These are phyloP conservation scores for Malthinus flaveolus DNA, from an alignment of 2,888 invertebrate species.

Conservation along the genomic window DNA sequence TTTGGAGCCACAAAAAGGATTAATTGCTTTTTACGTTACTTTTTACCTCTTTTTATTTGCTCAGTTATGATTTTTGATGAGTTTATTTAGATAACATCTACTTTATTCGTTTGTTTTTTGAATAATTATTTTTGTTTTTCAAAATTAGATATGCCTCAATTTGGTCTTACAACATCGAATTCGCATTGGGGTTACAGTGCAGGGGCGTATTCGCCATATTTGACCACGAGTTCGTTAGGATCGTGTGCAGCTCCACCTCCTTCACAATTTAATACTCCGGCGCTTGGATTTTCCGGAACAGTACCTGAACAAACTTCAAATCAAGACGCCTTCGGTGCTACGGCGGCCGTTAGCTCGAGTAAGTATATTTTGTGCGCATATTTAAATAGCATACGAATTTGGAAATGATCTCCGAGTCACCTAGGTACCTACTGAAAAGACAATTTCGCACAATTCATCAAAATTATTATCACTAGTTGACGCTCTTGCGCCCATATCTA, in stretches of 20 bases:
- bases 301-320: slow-evolving; percentile 65
- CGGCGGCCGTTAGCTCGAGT: slow-evolving; percentile 51
- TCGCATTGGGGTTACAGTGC: slow-evolving; percentile 89
- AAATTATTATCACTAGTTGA: no score
- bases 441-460: no score
- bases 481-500: no score
- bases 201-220: slow-evolving; percentile 83
- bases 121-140: slow-evolving; percentile 4
- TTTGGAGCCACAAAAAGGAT: slow-evolving; percentile 48
- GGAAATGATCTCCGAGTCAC: no score
- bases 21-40: slow-evolving; percentile 49
- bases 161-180: slow-evolving; percentile 81
- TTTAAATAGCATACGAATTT: no score
- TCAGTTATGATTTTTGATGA: slow-evolving; percentile 11
- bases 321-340: slow-evolving; percentile 55
- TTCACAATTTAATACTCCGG: slow-evolving; percentile 73
- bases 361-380: slow-evolving; percentile 33
- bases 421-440: no score
- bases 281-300: slow-evolving; percentile 71
- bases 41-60: slow-evolving; percentile 22
- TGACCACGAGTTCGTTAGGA: slow-evolving; percentile 68
- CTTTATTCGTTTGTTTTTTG: neutral
- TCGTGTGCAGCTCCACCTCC: slow-evolving; percentile 76
- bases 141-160: slow-evolving; percentile 79
- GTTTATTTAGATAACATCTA: slow-evolving; percentile 3